Base-by-base conservation (phyloP, 2,888 invertebrate genomes). In the Hyles lineata region DNA sequence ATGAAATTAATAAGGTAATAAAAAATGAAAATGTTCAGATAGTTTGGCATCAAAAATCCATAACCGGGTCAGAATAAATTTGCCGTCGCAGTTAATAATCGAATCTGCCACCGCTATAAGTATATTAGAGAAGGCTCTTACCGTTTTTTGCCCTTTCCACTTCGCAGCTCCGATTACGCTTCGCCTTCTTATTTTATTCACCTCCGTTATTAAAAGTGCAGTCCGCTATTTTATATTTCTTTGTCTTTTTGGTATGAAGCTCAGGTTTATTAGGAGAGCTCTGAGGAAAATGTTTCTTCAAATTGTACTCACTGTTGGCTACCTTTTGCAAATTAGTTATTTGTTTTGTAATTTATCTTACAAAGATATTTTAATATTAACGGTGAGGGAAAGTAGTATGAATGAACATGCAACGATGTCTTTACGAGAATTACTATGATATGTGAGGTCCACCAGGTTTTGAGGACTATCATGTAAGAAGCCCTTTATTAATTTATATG, bases 191-290 rank as follows among this genome's bases (percentile, higher is more conserved):
- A 60, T 60, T 60, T 25, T 25, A 25, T 60, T 25, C 60, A 60
- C 60, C 25, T 60, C 60, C 60, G 25, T 60, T 60, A 60, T 60
- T 60, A 60, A 60, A 60, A 70, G 73, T 70, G 60, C 60, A 60
- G 25, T 60, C 8, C 2, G 25, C 4, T 23, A 25, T 60, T 60
- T 60, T 23, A 60, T 60, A 60, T 60, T 60, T 29, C 17, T 11
- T 21, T 58, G 21, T 59, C 59, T 23, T 60, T 59, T 59, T 43
- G 43, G 11, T 15, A 43, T 5, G 15, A 55, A 29, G 17, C 15
- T 15, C 23, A 29, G 21, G 25, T 25, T 17, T 25, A 25, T 25
- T 60, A 60, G 25, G 17, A 25, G 25, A 6, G 17, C 17, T 60
- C 11, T 17, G 25, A 15, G 55, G 55, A 19, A 55, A 55, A n/a